A percentile compares a stretch with the other conserved stretches of the same genome.
These are phyloP conservation scores for Phodopus roborovskii DNA, from an alignment of 2,113 vertebrate genomes.

Conservation along the genomic window DNA sequence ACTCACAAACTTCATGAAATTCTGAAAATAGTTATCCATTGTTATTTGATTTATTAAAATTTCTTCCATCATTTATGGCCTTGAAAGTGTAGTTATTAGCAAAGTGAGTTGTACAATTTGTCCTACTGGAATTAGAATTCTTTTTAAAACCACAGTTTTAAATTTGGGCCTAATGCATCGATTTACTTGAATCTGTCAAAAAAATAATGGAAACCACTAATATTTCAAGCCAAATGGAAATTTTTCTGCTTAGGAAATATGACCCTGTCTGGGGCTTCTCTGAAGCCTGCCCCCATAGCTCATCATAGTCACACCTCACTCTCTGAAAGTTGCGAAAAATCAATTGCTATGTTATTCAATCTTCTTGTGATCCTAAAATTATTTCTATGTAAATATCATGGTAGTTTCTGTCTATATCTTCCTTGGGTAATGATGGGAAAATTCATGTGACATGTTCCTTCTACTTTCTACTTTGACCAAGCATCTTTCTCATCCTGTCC, in stretches of 20 bases:
- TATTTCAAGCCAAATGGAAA: constrained; percentile 22
- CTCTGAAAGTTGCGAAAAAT: neutral
- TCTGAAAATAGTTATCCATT: constrained; percentile 68
- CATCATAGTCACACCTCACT: neutral
- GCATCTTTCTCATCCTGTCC: neutral
- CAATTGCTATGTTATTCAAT: neutral
- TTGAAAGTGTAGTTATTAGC: constrained; percentile 30
- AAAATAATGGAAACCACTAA: neutral
- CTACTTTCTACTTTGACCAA: neutral
- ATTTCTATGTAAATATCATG: neutral
- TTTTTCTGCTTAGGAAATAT: constrained; percentile 17
- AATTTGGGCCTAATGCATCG: neutral
- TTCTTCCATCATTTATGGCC: constrained; percentile 27
- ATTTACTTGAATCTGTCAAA: constrained; percentile 23
- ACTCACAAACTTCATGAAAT: constrained; percentile 62
- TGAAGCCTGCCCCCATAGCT: neutral
- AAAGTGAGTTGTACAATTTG: neutral
- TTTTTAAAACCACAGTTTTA: neutral
- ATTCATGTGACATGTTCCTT: neutral
- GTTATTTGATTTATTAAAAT: constrained; percentile 63
- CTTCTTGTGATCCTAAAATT: neutral
- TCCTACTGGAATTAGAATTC: neutral
- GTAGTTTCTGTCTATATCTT: neutral
- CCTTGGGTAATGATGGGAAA: neutral
- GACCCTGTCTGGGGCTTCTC: neutral